phyloP scores from a whole-genome alignment of 1,140 invertebrate genomes.

The Sipha flava region DNA sequence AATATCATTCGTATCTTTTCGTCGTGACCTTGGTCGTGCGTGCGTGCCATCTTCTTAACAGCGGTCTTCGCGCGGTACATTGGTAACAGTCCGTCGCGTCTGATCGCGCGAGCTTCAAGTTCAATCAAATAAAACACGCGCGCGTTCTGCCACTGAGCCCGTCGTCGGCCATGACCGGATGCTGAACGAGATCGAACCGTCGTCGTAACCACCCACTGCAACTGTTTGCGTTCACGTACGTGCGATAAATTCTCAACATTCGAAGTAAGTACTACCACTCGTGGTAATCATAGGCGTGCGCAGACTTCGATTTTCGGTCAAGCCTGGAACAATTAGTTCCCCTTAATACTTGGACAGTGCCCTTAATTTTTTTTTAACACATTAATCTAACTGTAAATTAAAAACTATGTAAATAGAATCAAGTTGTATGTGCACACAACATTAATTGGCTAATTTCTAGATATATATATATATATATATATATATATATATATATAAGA shows the following conservation, averaged over 20 bases:
- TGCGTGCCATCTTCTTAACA: background rate
- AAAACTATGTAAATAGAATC: too few species aligned
- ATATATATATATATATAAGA: too few species aligned
- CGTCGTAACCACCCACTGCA: background rate
- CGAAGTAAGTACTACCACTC: background rate
- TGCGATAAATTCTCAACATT: background rate
- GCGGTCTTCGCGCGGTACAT: background rate
- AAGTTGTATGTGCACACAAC: too few species aligned
- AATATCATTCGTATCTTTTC: constrained; percentile 29
- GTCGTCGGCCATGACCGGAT: background rate
- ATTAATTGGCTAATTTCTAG: too few species aligned
- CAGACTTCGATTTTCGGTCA: too few species aligned
- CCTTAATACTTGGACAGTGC: too few species aligned
- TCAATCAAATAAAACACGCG: background rate
- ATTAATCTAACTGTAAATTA: too few species aligned
- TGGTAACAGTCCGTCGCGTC: background rate
- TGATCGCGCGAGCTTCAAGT: background rate
- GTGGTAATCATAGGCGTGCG: too few species aligned
- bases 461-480: too few species aligned
- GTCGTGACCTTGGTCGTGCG: constrained; percentile 22
- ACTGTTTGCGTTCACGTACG: too few species aligned
- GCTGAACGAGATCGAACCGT: background rate
- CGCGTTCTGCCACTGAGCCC: background rate
- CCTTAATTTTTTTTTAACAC: too few species aligned
- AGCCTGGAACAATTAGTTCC: too few species aligned